phyloP scores from a whole-genome alignment of 2,797 vertebrate species.

The Dipus sagitta region DNA sequence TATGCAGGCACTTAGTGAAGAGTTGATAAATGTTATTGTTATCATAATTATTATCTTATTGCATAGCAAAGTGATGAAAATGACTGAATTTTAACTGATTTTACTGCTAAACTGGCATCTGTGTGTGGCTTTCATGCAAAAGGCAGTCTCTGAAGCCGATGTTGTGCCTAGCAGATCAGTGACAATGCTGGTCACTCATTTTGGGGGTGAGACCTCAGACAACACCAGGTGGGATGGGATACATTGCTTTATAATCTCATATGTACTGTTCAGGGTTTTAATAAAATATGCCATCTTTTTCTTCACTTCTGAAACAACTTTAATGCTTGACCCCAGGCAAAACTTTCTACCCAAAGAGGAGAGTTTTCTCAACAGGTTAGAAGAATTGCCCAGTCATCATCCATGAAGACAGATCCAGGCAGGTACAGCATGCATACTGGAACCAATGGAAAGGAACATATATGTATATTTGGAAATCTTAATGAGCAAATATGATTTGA shows the following conservation, averaged over 20 bases:
- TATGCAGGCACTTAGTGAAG: background rate
- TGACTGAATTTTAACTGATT: background rate
- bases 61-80: background rate
- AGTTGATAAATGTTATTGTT: background rate
- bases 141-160: background rate
- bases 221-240: background rate
- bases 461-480: background rate
- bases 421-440: background rate
- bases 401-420: background rate
- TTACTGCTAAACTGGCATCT: slow-evolving; percentile 5
- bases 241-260: background rate
- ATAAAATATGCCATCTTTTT: background rate
- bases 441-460: background rate
- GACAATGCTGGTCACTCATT: background rate
- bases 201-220: background rate
- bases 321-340: background rate
- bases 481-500: background rate
- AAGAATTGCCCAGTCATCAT: background rate
- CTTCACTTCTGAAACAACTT: slow-evolving; percentile 13
- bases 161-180: background rate
- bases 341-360: background rate
- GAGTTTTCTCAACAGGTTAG: background rate
- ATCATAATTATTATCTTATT: background rate
- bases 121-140: background rate
- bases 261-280: background rate